phyloP scores from a whole-genome alignment of 2,888 invertebrate species.

The Aelia acuminata region DNA sequence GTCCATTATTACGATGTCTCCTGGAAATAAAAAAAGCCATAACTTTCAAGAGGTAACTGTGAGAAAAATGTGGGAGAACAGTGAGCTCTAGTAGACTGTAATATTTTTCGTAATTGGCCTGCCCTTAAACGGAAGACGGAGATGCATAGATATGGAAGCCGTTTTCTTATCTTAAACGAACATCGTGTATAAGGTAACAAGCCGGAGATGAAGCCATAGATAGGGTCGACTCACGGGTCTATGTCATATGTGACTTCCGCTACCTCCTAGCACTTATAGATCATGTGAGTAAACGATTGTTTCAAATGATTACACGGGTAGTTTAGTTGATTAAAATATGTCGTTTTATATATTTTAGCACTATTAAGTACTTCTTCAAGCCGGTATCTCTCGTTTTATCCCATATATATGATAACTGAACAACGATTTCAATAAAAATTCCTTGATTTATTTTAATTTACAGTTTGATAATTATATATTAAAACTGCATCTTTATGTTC shows the following conservation, averaged over 20 bases:
- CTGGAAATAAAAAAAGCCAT: background rate
- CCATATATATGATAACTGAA: no score
- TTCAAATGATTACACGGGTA: background rate
- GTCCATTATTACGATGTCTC: background rate
- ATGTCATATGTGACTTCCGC: constrained; percentile 25
- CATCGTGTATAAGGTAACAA: constrained; percentile 9
- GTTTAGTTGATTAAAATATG: background rate
- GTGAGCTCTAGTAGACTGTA: background rate
- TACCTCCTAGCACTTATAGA: background rate
- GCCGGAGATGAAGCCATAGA: background rate
- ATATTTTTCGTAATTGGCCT: constrained; percentile 26
- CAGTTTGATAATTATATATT: no score
- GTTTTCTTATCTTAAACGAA: constrained; percentile 35
- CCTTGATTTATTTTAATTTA: no score
- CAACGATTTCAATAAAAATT: no score
- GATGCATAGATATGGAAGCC: constrained; percentile 3
- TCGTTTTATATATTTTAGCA: background rate
- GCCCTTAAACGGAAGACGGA: background rate
- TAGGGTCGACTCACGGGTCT: background rate
- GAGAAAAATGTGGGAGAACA: background rate
- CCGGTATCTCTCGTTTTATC: no score
- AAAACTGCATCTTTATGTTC: no score
- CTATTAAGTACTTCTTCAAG: background rate
- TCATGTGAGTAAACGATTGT: background rate
- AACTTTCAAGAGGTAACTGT: background rate